phyloP scores from a whole-genome alignment of 1,140 invertebrate genomes.

The Danaus melanippus region DNA sequence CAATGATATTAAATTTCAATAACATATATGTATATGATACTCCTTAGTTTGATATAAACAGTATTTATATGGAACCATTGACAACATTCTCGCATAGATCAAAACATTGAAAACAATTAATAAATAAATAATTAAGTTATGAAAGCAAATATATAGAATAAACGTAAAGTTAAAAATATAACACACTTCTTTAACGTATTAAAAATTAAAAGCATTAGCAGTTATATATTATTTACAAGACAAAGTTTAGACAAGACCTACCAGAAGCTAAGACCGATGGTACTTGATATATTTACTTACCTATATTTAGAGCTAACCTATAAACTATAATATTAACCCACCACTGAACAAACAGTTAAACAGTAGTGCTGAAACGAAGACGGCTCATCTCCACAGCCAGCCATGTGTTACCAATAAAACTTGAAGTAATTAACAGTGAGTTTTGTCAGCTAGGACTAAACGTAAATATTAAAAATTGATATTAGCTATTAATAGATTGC shows the following conservation, averaged over 20 bases:
- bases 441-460: conserved; percentile 5
- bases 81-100: too few species aligned
- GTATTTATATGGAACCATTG: too few species aligned
- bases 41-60: too few species aligned
- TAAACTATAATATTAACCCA: conserved; percentile 23
- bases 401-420: conserved; percentile 42
- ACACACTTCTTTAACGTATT: too few species aligned
- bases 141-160: too few species aligned
- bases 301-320: conserved; percentile 22
- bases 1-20: too few species aligned
- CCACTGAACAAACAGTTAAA: conserved; percentile 46
- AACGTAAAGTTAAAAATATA: too few species aligned
- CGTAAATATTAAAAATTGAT: conserved; percentile 1
- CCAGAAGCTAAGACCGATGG: conserved; percentile 27
- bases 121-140: too few species aligned
- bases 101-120: too few species aligned
- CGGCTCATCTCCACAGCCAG: conserved; percentile 15
- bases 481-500: not conserved
- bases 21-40: too few species aligned
- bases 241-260: conserved; percentile 28
- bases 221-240: too few species aligned
- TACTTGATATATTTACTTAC: conserved; percentile 23
- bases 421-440: conserved; percentile 24
- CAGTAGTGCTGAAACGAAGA: conserved; percentile 25
- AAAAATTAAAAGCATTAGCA: too few species aligned